Conservation (phyloP, 2,797 vertebrate species). For the Cetoscarus ocellatus region DNA sequence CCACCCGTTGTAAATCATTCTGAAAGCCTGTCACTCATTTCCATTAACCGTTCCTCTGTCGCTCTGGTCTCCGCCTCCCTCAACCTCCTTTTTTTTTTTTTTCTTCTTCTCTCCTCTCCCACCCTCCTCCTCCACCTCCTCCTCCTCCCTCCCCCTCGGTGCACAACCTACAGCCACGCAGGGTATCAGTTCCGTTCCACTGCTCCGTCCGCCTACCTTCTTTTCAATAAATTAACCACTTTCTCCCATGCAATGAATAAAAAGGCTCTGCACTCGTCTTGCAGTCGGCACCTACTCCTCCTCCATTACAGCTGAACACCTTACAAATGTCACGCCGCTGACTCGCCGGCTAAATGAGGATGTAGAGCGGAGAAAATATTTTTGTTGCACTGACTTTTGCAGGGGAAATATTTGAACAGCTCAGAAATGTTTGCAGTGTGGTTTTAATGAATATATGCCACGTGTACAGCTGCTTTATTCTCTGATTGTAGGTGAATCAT, state of each 20-base stretch:
- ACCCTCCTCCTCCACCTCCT: constrained; percentile 16
- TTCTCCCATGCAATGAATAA: constrained; percentile 81
- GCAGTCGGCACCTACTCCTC: constrained; percentile 78
- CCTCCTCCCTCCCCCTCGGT: constrained; percentile 58
- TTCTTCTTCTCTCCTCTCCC: not conserved
- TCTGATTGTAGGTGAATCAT: constrained; percentile 47
- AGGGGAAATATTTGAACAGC: constrained; percentile 61
- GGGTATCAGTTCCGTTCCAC: constrained; percentile 85
- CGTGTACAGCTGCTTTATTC: constrained; percentile 26
- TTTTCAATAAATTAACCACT: constrained; percentile 87
- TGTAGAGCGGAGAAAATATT: constrained; percentile 68
- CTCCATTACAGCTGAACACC: constrained; percentile 80
- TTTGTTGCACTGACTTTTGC: constrained; percentile 66
- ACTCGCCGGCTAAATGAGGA: constrained; percentile 76
- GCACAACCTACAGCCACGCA: constrained; percentile 80
- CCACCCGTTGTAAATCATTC: constrained; percentile 99
- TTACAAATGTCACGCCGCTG: constrained; percentile 74
- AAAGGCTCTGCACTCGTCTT: constrained; percentile 62
- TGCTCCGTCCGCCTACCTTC: constrained; percentile 83
- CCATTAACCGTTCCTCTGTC: constrained; percentile 94
- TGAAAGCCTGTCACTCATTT: constrained; percentile 99
- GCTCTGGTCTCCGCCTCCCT: constrained; percentile 83
- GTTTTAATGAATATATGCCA: constrained; percentile 50
- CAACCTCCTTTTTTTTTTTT: constrained; percentile 60
- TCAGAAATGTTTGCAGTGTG: constrained; percentile 43